Evolutionary conservation across 2,797 vertebrate genomes (phyloP).

Genomic region (Smutsia gigantea): DNA sequence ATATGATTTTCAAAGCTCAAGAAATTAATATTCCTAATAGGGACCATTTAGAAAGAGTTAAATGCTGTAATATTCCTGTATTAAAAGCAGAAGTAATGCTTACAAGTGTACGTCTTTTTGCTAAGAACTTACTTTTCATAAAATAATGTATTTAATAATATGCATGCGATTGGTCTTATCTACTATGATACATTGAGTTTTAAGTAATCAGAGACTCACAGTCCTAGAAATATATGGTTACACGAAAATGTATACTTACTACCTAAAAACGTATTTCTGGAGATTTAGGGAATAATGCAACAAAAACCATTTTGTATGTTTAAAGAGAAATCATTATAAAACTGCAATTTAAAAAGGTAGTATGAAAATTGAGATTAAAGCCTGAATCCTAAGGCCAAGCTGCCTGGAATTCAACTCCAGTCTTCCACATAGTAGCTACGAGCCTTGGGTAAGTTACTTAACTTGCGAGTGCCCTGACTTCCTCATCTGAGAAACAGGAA

Average conservation of each 20-base stretch:
- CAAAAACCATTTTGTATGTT: background rate
- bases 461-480: background rate
- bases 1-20: constrained; percentile 45
- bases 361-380: background rate
- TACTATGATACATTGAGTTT: background rate
- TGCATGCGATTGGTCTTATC: background rate
- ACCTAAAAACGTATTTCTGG: constrained; percentile 24
- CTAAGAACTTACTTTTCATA: constrained; percentile 37
- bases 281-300: constrained; percentile 16
- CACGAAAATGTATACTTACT: background rate
- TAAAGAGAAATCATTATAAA: constrained; percentile 35
- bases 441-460: background rate
- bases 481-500: background rate
- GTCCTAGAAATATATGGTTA: background rate
- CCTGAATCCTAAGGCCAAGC: background rate
- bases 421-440: background rate
- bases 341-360: background rate
- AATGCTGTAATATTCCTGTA: background rate
- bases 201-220: background rate
- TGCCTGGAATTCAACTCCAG: constrained; percentile 3
- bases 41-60: constrained; percentile 32
- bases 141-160: constrained; percentile 23
- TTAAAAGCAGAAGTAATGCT: constrained; percentile 35
- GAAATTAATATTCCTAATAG: constrained; percentile 50
- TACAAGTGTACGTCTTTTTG: background rate